Evolutionary conservation across 1,140 invertebrate genomes (phyloP).

Genomic region (Drosophila willistoni): DNA sequence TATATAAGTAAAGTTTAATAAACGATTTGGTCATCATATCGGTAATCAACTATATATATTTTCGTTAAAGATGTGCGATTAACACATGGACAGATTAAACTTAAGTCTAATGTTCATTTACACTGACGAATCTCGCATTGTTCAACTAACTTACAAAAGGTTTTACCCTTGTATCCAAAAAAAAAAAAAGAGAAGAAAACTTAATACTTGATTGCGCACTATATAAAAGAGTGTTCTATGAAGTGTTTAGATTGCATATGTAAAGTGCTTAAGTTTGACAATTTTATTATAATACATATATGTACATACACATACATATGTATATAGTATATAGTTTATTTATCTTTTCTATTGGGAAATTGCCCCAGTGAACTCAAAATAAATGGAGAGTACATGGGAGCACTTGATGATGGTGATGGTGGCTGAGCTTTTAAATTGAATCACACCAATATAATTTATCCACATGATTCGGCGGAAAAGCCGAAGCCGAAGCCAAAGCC

Average conservation of each 20-base stretch:
- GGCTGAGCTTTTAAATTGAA: constrained; percentile 16
- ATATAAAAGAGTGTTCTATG: not conserved
- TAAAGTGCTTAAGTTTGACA: not conserved
- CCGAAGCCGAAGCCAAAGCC: too few species aligned
- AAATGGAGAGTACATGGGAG: not conserved
- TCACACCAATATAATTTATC: constrained; percentile 14
- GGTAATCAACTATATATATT: too few species aligned
- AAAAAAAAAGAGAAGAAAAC: not conserved
- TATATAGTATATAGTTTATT: not conserved
- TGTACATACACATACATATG: too few species aligned
- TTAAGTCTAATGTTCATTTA: too few species aligned
- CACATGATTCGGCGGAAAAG: constrained; percentile 21
- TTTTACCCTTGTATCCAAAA: constrained; percentile 5
- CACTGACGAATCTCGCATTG: not conserved
- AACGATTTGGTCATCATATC: too few species aligned
- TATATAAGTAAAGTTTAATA: too few species aligned
- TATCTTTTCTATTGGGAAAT: constrained; percentile 14
- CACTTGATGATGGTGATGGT: not conserved
- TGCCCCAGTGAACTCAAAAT: constrained; percentile 21
- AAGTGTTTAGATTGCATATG: constrained; percentile 1
- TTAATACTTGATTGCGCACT: not conserved
- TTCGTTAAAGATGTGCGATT: too few species aligned
- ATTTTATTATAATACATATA: not conserved
- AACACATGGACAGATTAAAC: too few species aligned
- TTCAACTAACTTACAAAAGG: not conserved